Evolutionary conservation across 2,888 invertebrate genomes (phyloP).

Genomic region (Cephus nigrinus): DNA sequence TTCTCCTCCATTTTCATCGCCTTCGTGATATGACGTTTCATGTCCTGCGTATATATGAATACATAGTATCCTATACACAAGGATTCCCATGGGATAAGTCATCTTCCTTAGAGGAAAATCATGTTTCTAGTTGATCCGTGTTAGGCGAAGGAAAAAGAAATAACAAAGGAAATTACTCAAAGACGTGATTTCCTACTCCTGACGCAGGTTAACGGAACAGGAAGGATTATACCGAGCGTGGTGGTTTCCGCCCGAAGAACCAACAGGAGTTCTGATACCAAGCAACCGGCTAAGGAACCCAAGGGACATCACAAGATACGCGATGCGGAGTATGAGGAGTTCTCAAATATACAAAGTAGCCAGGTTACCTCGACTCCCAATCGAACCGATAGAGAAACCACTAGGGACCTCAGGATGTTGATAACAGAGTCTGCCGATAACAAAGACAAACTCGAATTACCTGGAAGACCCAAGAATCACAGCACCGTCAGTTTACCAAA

Average conservation of each 20-base stretch:
- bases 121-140: background rate
- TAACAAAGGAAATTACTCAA: background rate
- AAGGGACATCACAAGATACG: slow-evolving; percentile 30
- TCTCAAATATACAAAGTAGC: slow-evolving; percentile 13
- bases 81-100: background rate
- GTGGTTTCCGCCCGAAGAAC: slow-evolving; percentile 38
- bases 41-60: background rate
- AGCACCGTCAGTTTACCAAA: slow-evolving; percentile 70
- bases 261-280: slow-evolving; percentile 19
- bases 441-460: slow-evolving; percentile 20
- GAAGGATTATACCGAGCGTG: slow-evolving; percentile 50
- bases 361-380: slow-evolving; percentile 38
- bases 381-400: slow-evolving; percentile 22
- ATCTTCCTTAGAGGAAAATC: background rate
- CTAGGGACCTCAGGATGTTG: slow-evolving; percentile 16
- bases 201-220: slow-evolving; percentile 52
- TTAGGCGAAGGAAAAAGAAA: background rate
- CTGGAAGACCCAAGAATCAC: slow-evolving; percentile 63
- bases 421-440: slow-evolving; percentile 20
- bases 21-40: background rate
- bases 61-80: background rate
- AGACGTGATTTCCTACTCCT: background rate
- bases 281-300: slow-evolving; percentile 22
- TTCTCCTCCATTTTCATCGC: background rate
- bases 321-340: slow-evolving; percentile 35